Conservation (phyloP, 2,113 vertebrate species). For the Caloenas nicobarica region DNA sequence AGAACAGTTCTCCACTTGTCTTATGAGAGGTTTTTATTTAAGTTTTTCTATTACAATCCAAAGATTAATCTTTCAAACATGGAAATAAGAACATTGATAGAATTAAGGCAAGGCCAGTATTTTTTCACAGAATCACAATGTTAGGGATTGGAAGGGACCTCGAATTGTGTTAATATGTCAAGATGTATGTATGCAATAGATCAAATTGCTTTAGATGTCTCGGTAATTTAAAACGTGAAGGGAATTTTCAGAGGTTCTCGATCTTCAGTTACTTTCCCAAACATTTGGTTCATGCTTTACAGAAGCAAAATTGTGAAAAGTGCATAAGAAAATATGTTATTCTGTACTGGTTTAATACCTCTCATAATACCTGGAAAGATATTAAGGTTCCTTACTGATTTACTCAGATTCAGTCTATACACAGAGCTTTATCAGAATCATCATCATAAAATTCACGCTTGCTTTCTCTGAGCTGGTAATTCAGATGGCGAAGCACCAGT, state of each 20-base stretch:
- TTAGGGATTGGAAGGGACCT: no score
- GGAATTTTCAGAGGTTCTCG: background rate
- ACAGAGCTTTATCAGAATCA: background rate
- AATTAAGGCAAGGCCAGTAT: background rate
- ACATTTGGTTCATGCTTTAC: background rate
- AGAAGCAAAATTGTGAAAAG: background rate
- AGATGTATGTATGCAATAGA: background rate
- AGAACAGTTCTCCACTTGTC: background rate
- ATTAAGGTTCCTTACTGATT: background rate
- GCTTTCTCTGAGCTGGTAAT: background rate
- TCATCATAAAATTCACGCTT: background rate
- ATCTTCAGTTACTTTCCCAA: background rate
- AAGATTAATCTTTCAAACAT: background rate
- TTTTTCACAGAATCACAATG: background rate
- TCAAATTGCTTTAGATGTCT: background rate
- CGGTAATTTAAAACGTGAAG: background rate
- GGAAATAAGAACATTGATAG: background rate
- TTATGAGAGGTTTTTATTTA: background rate
- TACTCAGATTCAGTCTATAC: background rate
- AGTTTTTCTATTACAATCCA: background rate
- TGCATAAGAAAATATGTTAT: fast-evolving
- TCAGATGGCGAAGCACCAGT: background rate
- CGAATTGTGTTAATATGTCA: background rate
- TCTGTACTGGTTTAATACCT: background rate
- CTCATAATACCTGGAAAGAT: background rate